Conservation (phyloP, 2,113 vertebrate species). For the Centrocercus urophasianus region DNA sequence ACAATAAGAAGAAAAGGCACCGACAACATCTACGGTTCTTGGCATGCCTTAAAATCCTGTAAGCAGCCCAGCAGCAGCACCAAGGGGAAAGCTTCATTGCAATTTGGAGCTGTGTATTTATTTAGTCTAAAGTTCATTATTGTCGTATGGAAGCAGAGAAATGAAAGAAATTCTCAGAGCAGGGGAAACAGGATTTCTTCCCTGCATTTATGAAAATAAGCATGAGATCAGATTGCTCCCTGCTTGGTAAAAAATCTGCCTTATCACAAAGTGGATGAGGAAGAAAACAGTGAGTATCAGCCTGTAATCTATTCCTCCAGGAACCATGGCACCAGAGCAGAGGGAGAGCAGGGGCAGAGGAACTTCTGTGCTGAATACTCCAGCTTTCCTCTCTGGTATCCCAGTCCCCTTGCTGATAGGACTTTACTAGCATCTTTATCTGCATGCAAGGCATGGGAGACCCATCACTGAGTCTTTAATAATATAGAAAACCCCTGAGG, state of each 20-base stretch:
- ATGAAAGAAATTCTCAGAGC: background rate
- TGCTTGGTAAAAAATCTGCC: background rate
- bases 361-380: background rate
- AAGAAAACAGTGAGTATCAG: background rate
- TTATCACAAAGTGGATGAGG: background rate
- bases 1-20: background rate
- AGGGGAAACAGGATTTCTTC: background rate
- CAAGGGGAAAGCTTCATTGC: background rate
- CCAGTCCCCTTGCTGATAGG: too few species aligned
- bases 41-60: background rate
- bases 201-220: background rate
- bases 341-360: background rate
- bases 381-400: background rate
- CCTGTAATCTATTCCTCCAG: background rate
- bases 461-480: background rate
- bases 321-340: background rate
- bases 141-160: background rate
- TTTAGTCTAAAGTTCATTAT: background rate
- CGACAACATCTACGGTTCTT: background rate
- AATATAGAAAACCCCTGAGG: background rate
- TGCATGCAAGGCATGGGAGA: background rate
- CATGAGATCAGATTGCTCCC: background rate
- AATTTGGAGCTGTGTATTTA: background rate
- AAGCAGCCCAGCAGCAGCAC: background rate
- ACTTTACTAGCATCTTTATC: background rate